Evolutionary conservation across 2,797 vertebrate species (phyloP).

Genomic region (Falco novaeseelandiae): DNA sequence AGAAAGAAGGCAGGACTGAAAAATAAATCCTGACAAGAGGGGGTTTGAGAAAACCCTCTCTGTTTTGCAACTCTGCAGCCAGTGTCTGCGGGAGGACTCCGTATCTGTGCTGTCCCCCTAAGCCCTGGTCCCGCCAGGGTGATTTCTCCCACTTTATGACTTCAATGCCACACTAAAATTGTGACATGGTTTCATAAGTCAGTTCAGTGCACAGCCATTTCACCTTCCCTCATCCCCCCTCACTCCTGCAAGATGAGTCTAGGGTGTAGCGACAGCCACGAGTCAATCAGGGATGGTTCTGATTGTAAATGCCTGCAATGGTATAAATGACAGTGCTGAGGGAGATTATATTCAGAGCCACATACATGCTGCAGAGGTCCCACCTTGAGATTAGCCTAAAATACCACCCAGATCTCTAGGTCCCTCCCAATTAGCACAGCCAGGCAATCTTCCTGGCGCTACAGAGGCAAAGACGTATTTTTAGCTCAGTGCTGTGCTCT

Average conservation of each 20-base stretch:
- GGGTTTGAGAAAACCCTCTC: not conserved
- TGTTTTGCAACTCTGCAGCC: not conserved
- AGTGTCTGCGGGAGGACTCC: not conserved
- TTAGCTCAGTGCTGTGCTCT: conserved; percentile 60
- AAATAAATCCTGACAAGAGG: not conserved
- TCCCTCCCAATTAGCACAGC: conserved; percentile 67
- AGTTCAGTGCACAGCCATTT: not conserved
- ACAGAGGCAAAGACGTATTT: conserved; percentile 55
- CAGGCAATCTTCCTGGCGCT: conserved; percentile 60
- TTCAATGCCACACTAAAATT: not conserved
- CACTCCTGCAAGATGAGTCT: not conserved
- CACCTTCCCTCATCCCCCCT: not conserved
- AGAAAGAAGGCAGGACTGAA: not conserved
- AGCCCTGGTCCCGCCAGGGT: not conserved
- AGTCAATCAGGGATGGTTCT: conserved; percentile 62
- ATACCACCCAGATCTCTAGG: conserved; percentile 62
- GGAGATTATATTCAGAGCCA: conserved; percentile 68
- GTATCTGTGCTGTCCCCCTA: not conserved
- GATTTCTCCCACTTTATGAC: conserved; percentile 6
- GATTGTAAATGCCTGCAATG: conserved; percentile 61
- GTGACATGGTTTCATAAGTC: not conserved
- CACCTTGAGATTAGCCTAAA: conserved; percentile 65
- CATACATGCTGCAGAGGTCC: conserved; percentile 42
- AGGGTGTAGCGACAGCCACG: not conserved
- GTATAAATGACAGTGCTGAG: conserved; percentile 60